These are phyloP conservation scores for Tragelaphus buxtoni DNA, from an alignment of 2,113 vertebrate genomes.

Conservation along the genomic window DNA sequence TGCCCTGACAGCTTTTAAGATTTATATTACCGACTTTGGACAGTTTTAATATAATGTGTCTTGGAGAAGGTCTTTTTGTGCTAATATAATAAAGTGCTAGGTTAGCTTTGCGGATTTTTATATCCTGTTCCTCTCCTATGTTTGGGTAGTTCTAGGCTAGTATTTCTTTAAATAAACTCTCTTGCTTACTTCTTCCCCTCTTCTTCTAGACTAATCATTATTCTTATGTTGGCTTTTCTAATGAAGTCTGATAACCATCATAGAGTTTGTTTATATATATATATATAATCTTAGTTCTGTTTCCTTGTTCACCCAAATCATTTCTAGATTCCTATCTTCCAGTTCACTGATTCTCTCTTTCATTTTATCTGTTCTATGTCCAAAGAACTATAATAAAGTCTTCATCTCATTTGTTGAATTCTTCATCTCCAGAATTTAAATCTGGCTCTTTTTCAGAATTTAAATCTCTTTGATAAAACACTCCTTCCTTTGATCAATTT, in stretches of 20 bases:
- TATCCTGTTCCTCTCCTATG: background rate
- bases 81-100: background rate
- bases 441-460: background rate
- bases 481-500: background rate
- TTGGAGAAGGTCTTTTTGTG: background rate
- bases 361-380: background rate
- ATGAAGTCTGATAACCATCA: background rate
- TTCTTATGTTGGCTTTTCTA: background rate
- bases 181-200: background rate
- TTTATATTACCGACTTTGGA: background rate
- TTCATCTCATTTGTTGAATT: background rate
- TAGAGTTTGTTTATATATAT: background rate
- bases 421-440: background rate
- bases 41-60: background rate
- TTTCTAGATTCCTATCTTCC: background rate
- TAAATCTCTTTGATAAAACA: background rate
- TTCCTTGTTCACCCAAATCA: background rate
- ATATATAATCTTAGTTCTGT: background rate
- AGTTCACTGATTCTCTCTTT: background rate
- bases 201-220: background rate
- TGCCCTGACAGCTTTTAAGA: background rate
- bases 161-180: background rate
- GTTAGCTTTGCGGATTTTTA: background rate
- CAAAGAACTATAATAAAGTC: background rate
- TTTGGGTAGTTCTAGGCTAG: background rate